Base-by-base conservation (phyloP, 2,797 vertebrate genomes). In the Masticophis lateralis region DNA sequence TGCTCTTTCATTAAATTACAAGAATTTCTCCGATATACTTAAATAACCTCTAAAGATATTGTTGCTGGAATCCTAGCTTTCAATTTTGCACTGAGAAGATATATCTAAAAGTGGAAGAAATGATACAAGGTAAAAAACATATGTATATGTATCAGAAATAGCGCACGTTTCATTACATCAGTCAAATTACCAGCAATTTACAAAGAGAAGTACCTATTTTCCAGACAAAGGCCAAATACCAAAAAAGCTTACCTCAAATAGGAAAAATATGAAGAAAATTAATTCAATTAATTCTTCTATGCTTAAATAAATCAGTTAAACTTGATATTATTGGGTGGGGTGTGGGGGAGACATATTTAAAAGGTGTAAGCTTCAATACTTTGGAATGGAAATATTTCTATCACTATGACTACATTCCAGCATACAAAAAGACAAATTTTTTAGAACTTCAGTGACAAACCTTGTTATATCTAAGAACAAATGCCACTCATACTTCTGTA, bases 321-420 rank as follows among this genome's bases (percentile, higher is more conserved):
- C 63, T 79, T 69, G 20, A 57, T 9, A 56, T 83, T 74, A 5
- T 63, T 1, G 3, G 1, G 9, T 37, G 37, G 37, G 37, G 37
- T 37, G 37, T 37, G 2, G 4, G 5, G 37, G 18, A 47, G 5
- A 5, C 27, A 60, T 27, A 86, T 92, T 43, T 86, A 91, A 88
- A 79, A 83, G 18, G 14, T 28, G 32, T 28, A 57, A 86, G 83
- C 5, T 94, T 83, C 94, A 94, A 56, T 0, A 11, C 55, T 51
- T 51, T 88, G 13, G n/a, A 61, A 94, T 2, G 90, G 1, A 94
- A 94, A 74, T 28, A 55, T 60, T 63, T 55, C 92, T 88, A 86
- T 89, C 55, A 94, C 56, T n/a, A 92, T 69, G 74, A 94, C 5
- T 89, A 12, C 88, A 94, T 91, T 55, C 16, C 0, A 93, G 32